phyloP scores from a whole-genome alignment of 2,888 invertebrate species.

The Diarsia mendica region DNA sequence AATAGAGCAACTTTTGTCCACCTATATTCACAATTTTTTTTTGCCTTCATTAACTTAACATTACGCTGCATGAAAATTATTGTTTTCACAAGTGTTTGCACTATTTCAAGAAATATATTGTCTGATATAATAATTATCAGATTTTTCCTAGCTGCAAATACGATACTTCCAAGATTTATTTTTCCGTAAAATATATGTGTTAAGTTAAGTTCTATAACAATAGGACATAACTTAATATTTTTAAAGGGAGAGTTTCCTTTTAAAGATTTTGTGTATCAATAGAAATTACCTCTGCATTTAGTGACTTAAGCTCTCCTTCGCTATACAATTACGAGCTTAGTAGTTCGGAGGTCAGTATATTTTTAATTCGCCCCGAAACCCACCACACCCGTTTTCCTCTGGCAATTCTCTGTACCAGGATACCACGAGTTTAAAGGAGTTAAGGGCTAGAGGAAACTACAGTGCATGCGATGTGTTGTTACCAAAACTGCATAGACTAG shows the following conservation, averaged over 20 bases:
- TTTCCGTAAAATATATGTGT: too few relatives aligned
- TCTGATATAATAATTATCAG: too few relatives aligned
- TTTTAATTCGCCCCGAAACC: not conserved
- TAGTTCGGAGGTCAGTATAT: not conserved
- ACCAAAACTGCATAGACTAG: slow-evolving; percentile 83
- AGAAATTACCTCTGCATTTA: not conserved
- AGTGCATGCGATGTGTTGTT: slow-evolving; percentile 57
- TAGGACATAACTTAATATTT: too few relatives aligned
- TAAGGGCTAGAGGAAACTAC: slow-evolving; percentile 5
- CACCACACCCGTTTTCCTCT: not conserved
- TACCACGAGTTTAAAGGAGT: slow-evolving; percentile 7
- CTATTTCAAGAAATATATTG: too few relatives aligned
- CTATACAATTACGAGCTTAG: not conserved
- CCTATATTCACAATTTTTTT: too few relatives aligned
- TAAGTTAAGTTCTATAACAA: too few relatives aligned
- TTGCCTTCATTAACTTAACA: too few relatives aligned
- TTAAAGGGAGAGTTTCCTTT: too few relatives aligned
- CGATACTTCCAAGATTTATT: too few relatives aligned
- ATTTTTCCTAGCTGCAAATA: too few relatives aligned
- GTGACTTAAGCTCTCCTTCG: not conserved
- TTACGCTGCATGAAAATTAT: too few relatives aligned
- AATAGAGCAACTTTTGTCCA: not conserved
- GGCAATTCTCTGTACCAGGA: slow-evolving; percentile 18
- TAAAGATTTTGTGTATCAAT: not conserved
- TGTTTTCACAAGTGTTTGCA: too few relatives aligned